Evolutionary conservation across 1,140 invertebrate species (phyloP), one percentile per base, ranked within the genome.

Genomic region (Drosophila bipectinata): DNA sequence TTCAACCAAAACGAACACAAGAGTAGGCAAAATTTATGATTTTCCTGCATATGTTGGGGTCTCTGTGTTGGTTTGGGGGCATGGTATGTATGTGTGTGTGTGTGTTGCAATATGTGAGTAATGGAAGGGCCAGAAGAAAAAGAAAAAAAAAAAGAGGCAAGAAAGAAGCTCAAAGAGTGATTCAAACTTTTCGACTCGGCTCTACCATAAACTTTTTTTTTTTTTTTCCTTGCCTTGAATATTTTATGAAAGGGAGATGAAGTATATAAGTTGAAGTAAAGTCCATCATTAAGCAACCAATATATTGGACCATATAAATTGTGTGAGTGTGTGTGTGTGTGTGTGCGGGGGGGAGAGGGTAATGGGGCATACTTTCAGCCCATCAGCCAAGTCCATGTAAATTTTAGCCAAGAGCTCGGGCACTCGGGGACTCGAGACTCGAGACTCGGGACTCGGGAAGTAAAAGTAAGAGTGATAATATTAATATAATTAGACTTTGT

Each of bases 391-490:
- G 39, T 30, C 44, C 47, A 21, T 69, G 64, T 69, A 69, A 69
- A 48, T 69, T 71, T 71, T 39, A 57, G 54, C 26, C 26, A 45
- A 59, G 28, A 57, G 37, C 41, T 47, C 9, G 44, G 15, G 39
- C 4, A 28, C 26, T 6, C 26, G 21, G 21, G 21, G 18, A 18
- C 18, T 18, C 18, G 18, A 18, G 18, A 18, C 18, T 18, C 18
- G 18, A 18, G 18, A 18, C 18, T 18, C 18, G 18, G 18, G 18
- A 18, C 18, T 18, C 18, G 18, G 18, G 41, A 14, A 69, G 51
- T 69, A 69, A 71, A 71, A 71, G 67, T 71, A 71, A 69, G 64
- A 69, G 66, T 37, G 51, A 69, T 49, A 69, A 71, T 71, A 71
- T 49, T 71, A 71, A 71, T 71, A 71, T 71, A 71, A 71, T 71